These are phyloP conservation scores for Hapalemur alaotrensis DNA, from an alignment of 2,797 vertebrate genomes.

Conservation along the genomic window DNA sequence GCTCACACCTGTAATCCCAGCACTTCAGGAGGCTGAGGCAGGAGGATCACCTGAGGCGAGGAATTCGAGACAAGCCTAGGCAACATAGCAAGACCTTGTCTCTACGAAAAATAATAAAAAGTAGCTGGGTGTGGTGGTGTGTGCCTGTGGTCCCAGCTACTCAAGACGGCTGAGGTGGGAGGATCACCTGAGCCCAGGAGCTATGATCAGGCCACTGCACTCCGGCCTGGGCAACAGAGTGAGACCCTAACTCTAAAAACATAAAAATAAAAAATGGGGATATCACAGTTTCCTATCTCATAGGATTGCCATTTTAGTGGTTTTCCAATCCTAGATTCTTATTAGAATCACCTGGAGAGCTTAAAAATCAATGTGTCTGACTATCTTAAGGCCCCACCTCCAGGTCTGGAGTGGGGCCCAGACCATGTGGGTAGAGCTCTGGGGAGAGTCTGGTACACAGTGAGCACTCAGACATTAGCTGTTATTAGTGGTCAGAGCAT, in stretches of 20 bases:
- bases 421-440: slow-evolving; percentile 6
- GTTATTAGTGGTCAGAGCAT: slow-evolving; percentile 34
- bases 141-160: background rate
- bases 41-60: background rate
- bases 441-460: background rate
- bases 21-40: background rate
- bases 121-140: background rate
- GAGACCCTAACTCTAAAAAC: background rate
- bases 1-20: background rate
- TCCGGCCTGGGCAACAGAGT: background rate
- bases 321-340: background rate
- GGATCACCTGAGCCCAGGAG: background rate
- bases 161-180: background rate
- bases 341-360: background rate
- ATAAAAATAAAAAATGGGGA: background rate
- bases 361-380: background rate
- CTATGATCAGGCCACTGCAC: background rate
- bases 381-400: background rate
- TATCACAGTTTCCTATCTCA: background rate
- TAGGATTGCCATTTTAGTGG: background rate
- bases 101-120: background rate
- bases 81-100: background rate
- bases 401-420: slow-evolving; percentile 45
- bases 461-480: slow-evolving; percentile 50
- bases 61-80: background rate